Base-by-base conservation (phyloP, 2,888 invertebrate species). In the Orthosia cruda region DNA sequence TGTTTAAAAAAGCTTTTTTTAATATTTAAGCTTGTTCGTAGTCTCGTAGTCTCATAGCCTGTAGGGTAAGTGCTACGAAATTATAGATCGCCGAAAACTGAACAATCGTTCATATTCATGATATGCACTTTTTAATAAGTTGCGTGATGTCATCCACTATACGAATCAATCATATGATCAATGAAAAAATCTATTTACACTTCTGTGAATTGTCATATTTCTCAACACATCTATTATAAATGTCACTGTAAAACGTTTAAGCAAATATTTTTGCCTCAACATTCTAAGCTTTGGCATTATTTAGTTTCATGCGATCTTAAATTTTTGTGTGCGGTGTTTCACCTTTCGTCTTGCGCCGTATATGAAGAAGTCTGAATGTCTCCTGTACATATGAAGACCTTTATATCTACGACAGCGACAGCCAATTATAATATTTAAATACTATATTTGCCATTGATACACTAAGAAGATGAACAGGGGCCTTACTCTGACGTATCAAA, bases 221-320 rank as follows among this genome's bases (percentile, higher is more conserved):
- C 45, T 32, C 32, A 66, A 16, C n/a, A 52, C 5, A 16, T 4
- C 32, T 4, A n/a, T 32, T 26, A 7, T 23, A 50, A 57, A 54
- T 40, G 2, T 11, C 0, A 20, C 58, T 59, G 47, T 58, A 32
- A 57, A 74, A 26, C 15, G 9, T 57, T 50, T 7, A 20, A 58
- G 32, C 20, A 75, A 75, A 32, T 74, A 75, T 45, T 18, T 18
- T 50, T 26, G 20, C 23, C 16, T 40, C 26, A 16, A 45, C 18
- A 23, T 20, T 74, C 45, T 18, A 15, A 68, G 23, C 45, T n/a
- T 49, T 32, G 18, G 18, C 15, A 16, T 40, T 61, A 72, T 59
- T 32, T 7, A 32, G 32, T 32, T 32, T 32, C 32, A 40, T 40
- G 9, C 40, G 40, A 40, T 40, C 40, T 40, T 40, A 7, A 40